These are phyloP conservation scores for Sarcophaga variegata DNA, from an alignment of 2,888 invertebrate genomes.

Conservation along the genomic window DNA sequence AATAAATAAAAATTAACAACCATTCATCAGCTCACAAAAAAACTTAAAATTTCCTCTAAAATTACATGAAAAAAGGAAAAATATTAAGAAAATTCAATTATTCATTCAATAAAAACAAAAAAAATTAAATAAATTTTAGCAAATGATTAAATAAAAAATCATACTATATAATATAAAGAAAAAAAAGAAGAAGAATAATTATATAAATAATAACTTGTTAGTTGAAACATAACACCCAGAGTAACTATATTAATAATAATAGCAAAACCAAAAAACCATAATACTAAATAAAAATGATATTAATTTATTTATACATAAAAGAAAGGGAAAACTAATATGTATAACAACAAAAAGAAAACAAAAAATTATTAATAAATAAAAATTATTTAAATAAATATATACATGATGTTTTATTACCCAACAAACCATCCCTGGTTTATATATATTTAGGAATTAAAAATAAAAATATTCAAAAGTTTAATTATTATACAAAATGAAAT, in stretches of 20 bases:
- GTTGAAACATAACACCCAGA: slow-evolving; percentile 42
- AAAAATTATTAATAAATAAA: slow-evolving; percentile 2
- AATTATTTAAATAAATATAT: neutral
- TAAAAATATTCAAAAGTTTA: too few species aligned
- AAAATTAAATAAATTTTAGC: neutral
- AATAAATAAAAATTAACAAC: too few species aligned
- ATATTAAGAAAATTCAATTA: slow-evolving; percentile 37
- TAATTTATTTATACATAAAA: slow-evolving; percentile 16
- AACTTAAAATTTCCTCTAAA: slow-evolving; percentile 10
- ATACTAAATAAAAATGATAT: slow-evolving; percentile 6
- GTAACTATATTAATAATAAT: neutral
- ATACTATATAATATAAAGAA: slow-evolving; percentile 22
- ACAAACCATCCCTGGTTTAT: too few species aligned
- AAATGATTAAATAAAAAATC: slow-evolving; percentile 27
- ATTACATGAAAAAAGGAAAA: neutral
- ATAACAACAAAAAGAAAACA: slow-evolving; percentile 1
- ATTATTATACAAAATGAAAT: too few species aligned
- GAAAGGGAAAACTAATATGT: slow-evolving; percentile 16
- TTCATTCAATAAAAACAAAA: slow-evolving; percentile 28
- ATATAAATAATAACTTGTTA: slow-evolving; percentile 49
- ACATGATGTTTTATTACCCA: neutral
- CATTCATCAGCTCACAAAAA: neutral
- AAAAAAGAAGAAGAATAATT: slow-evolving; percentile 24
- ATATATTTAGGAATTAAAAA: too few species aligned
- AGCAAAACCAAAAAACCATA: slow-evolving; percentile 27